Evolutionary conservation across 2,888 invertebrate genomes (phyloP), one percentile per base, ranked within the genome.

Genomic region (Drosophila percnosoma): DNA sequence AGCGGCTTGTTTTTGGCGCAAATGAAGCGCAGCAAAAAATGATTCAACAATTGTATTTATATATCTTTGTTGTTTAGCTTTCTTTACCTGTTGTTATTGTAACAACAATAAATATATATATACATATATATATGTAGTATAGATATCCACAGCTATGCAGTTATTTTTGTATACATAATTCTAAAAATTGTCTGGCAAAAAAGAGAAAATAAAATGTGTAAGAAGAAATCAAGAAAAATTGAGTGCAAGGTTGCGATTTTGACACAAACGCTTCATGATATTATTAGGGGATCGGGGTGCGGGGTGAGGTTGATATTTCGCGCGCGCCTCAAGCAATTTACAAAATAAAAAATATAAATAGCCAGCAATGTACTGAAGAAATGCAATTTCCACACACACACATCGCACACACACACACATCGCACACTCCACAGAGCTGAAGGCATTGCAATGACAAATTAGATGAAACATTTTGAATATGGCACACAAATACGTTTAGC

Each of bases 161-260:
- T 49, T 72, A 73, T 80, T 62, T 80, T 62, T 78, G 55, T 71
- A 67, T 48, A 68, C 60, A 72, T 75, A 83, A 73, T 89, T 89
- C 84, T 82, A 87, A 72, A 84, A 89, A 84, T 84, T 82, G 80
- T 60, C 59, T 67, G n/a, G 33, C 21, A 36, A 42, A 49, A 54
- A 71, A 59, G 21, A 66, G 48, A 21, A 54, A 38, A 31, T 48
- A 48, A 64, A 48, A 70, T 51, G 7, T 18, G 38, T 21, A 68
- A 58, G 49, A 57, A 58, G 57, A 57, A 57, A 40, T 68, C 42
- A 68, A 13, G 60, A 67, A 83, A 45, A 82, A 85, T 85, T 70
- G 71, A 75, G 85, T 85, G 85, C 85, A 85, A 85, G 85, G 85
- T 88, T 88, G 78, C 76, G 85, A 69, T 89, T 85, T 85, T 85